Base-by-base conservation (phyloP, 1,140 invertebrate species). In the Lepidurus couesii region DNA sequence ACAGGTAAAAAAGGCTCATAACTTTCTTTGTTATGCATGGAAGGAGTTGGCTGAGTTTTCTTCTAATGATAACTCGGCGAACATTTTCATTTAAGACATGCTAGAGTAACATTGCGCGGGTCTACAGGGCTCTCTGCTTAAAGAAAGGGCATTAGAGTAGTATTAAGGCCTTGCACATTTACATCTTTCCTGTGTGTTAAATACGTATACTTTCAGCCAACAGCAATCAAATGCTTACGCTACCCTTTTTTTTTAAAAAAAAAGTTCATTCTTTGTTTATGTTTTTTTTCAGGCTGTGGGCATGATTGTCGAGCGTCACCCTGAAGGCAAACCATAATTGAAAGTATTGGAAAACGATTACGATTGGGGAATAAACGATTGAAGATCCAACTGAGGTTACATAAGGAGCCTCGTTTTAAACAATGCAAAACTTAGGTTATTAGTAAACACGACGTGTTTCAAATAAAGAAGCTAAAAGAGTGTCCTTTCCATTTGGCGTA, bases 241-340 rank as follows among this genome's bases (percentile, higher is more conserved):
- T 34, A 3, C 26, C 26, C 1, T 24, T 24, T 24, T 24, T 24
- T n/a, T 45, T 79, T 5, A 74, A 75, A 44, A 47, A 42, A 77
- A 74, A 47, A 77, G 78, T 77, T 80, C 73, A 73, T 44, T 80
- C 79, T 77, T 42, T 53, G 65, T 79, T 73, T 11, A 53, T 53
- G 5, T 80, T 82, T 86, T 82, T 82, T 89, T 89, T 11, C 88
- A 97, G 91, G 97, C 95, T 74, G 95, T 98, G 82, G 97, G 93
- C 80, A 98, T 98, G 95, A 89, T 99, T 43, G 88, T 99, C 44
- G 97, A 99, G 86, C 89, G 95, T 83, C 94, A 98, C 86, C 95
- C 95, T 45, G 79, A 79, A 16, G 79, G 65, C 44, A 79, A 79
- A 65, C 24, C 76, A 73, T 79, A 79, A 79, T 26, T 11, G 16